Base-by-base conservation (phyloP, 2,888 invertebrate genomes). In the Morpho deidamia region DNA sequence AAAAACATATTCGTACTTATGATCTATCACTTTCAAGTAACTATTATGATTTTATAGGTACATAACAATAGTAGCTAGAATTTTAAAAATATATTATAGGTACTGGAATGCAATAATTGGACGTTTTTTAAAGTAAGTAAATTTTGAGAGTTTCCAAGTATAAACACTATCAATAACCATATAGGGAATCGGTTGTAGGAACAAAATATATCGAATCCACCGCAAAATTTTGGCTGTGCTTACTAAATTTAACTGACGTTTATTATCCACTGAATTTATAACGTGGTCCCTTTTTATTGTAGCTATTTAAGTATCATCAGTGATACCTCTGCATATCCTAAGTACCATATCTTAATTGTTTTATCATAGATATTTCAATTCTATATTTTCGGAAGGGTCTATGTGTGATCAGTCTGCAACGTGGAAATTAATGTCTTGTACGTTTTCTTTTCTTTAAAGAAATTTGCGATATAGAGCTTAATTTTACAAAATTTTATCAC, bases 201-300 rank as follows among this genome's bases (percentile, higher is more conserved):
- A 54, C 56, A 48, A 40, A 45, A 42, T 11, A 40, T 32, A 72
- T 80, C 73, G 74, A 83, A 71, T 85, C 87, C 85, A 84, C 78
- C 76, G 79, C 79, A 76, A 80, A 78, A 67, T 74, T 76, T 81
- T 81, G 88, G 87, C 87, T 86, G 88, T 88, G 87, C 85, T 85
- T 82, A 75, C 78, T 76, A 71, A 73, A 75, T 64, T 70, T 65
- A 66, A 69, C 67, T 63, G 63, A 67, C 59, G 60, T 65, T 63
- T 44, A 66, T 43, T 55, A 55, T 11, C 74, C 76, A 75, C 71
- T 64, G 60, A 69, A 72, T 75, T 74, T 74, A 69, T 68, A 41
- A 34, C 35, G 72, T 76, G 76, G 74, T 70, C 56, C 61, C 65
- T 63, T 53, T 62, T 55, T 51, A 46, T 61, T 55, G 49, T 56